Evolutionary conservation across 2,797 vertebrate species (phyloP).

Genomic region (Pangasius macronema): DNA sequence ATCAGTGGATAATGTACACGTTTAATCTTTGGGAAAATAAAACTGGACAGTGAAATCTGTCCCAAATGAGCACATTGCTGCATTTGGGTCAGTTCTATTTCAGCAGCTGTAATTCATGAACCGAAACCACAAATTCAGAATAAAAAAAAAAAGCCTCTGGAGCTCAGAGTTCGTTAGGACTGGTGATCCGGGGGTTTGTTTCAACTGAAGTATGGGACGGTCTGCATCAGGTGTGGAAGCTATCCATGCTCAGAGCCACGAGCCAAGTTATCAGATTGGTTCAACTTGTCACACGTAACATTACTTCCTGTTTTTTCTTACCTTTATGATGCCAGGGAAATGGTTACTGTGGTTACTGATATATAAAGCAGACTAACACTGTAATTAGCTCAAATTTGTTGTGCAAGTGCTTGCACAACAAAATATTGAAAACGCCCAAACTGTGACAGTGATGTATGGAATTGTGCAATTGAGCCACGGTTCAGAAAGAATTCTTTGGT

Average conservation of each 20-base stretch:
- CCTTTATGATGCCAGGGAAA: not conserved
- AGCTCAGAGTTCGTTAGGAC: not conserved
- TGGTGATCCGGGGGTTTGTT: not conserved
- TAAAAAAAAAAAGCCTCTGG: no score
- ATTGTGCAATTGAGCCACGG: not conserved
- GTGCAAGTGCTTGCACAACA: not conserved
- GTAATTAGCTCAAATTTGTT: not conserved
- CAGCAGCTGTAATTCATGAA: not conserved
- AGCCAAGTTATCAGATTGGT: not conserved
- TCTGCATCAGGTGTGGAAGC: not conserved
- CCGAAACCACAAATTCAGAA: not conserved
- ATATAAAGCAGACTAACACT: not conserved
- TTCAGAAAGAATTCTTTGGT: not conserved
- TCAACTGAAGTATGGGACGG: not conserved
- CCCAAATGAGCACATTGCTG: conserved; percentile 46
- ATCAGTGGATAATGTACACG: conserved; percentile 12
- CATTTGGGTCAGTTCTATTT: conserved; percentile 40
- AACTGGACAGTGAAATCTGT: not conserved
- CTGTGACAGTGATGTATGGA: not conserved
- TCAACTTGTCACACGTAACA: not conserved
- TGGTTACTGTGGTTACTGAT: not conserved
- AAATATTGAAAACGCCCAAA: not conserved
- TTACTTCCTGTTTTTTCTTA: not conserved
- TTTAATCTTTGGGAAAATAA: conserved; percentile 4
- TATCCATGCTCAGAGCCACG: not conserved